Percentiles rank a stretch among this genome's conserved stretches.
Evolutionary conservation across 2,888 invertebrate genomes (phyloP).

Genomic region (Spialia ferax): DNA sequence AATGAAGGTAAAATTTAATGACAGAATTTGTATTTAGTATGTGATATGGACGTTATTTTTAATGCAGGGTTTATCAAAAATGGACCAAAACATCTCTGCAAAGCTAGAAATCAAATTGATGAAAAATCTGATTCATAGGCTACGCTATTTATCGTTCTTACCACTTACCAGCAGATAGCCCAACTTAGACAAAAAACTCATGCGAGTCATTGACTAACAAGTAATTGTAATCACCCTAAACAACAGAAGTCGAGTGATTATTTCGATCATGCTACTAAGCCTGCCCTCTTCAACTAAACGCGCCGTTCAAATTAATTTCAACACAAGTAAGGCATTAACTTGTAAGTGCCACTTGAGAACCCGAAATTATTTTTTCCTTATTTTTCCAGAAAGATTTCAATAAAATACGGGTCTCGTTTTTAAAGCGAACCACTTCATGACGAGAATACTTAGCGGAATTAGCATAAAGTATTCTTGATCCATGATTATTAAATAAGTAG

Average conservation of each 20-base stretch:
- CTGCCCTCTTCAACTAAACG: slow-evolving; percentile 15
- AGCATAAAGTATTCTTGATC: slow-evolving; percentile 10
- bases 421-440: slow-evolving; percentile 1
- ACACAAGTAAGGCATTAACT: slow-evolving; percentile 23
- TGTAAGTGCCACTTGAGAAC: slow-evolving; percentile 25
- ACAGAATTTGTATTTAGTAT: too few relatives aligned
- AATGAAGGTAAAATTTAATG: too few relatives aligned
- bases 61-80: too few relatives aligned
- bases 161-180: too few relatives aligned
- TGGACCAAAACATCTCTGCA: too few relatives aligned
- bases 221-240: background rate
- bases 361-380: slow-evolving; percentile 28
- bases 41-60: too few relatives aligned
- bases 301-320: slow-evolving; percentile 20
- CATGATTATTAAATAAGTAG: background rate
- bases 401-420: slow-evolving; percentile 15
- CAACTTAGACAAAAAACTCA: too few relatives aligned
- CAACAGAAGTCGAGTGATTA: slow-evolving; percentile 18
- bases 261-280: slow-evolving; percentile 15
- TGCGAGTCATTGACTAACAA: too few relatives aligned
- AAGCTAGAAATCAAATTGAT: too few relatives aligned
- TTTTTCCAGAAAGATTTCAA: slow-evolving; percentile 8
- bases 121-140: too few relatives aligned
- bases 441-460: slow-evolving; percentile 20
- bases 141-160: too few relatives aligned